Conservation (phyloP, 2,113 vertebrate genomes). For the Dryoscopus gambensis region DNA sequence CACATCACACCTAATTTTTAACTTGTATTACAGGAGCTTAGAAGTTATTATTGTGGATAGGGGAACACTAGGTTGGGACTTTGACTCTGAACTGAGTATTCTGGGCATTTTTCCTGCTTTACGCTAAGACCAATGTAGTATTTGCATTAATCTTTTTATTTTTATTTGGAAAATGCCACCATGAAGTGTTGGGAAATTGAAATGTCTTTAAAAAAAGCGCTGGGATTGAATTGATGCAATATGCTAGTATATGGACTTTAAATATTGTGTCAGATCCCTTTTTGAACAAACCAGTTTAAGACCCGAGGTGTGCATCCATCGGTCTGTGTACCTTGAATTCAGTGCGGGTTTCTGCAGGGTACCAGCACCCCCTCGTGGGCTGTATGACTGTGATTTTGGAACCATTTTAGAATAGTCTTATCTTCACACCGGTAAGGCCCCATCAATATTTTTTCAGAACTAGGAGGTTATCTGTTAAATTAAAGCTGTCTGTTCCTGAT, state of each 20-base stretch:
- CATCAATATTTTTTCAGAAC: neutral
- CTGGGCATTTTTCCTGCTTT: neutral
- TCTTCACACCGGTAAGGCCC: neutral
- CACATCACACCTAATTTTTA: neutral
- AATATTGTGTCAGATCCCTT: neutral
- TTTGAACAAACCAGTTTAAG: neutral
- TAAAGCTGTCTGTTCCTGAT: neutral
- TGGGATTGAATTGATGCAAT: neutral
- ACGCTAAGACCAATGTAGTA: neutral
- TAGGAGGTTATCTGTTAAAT: neutral
- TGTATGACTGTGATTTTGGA: neutral
- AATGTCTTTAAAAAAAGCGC: neutral
- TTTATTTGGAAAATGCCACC: neutral
- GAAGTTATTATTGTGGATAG: neutral
- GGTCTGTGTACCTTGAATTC: neutral
- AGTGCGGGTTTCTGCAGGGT: neutral
- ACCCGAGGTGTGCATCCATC: rapidly evolving
- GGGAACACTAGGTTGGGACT: neutral
- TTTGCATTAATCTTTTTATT: neutral
- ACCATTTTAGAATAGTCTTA: neutral
- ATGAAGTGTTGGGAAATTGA: neutral
- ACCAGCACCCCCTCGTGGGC: conserved; percentile 34
- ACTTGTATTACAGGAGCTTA: neutral
- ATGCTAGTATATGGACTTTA: neutral
- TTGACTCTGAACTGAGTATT: neutral